phyloP scores from a whole-genome alignment of 2,797 vertebrate species.

The Enteromius afrohamiltoni region DNA sequence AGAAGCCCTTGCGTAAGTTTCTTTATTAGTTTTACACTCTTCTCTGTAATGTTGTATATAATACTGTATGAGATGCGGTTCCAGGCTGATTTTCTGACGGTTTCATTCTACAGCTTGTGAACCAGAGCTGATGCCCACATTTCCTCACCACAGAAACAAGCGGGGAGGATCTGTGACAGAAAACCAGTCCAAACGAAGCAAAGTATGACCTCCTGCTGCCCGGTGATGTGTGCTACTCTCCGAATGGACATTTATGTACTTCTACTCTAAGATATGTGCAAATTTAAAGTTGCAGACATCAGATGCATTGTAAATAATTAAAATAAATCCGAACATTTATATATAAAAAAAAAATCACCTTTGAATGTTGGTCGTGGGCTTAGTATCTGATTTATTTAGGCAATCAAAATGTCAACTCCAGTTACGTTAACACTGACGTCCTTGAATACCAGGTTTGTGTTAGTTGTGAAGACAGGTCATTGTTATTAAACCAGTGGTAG shows the following conservation, averaged over 20 bases:
- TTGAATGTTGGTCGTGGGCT: neutral
- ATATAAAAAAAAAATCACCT: neutral
- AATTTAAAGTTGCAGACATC: neutral
- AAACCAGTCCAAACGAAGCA: constrained; percentile 80
- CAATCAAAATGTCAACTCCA: neutral
- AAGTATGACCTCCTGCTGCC: constrained; percentile 72
- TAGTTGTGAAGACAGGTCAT: neutral
- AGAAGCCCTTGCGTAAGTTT: constrained; percentile 94
- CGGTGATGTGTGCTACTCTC: neutral
- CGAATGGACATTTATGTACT: neutral
- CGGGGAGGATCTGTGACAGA: constrained; percentile 67
- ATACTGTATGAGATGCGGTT: neutral
- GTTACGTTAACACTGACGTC: neutral
- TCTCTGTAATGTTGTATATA: neutral
- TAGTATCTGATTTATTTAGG: neutral
- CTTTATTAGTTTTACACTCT: neutral
- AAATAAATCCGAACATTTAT: neutral
- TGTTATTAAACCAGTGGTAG: neutral
- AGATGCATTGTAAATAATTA: neutral
- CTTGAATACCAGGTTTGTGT: no score
- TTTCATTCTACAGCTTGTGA: constrained; percentile 84
- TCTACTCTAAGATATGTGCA: neutral
- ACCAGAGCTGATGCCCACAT: constrained; percentile 96
- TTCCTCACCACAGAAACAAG: constrained; percentile 97
- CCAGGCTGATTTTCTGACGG: neutral